These are phyloP conservation scores for Acleris emargana DNA, from an alignment of 2,888 invertebrate species.

Conservation along the genomic window DNA sequence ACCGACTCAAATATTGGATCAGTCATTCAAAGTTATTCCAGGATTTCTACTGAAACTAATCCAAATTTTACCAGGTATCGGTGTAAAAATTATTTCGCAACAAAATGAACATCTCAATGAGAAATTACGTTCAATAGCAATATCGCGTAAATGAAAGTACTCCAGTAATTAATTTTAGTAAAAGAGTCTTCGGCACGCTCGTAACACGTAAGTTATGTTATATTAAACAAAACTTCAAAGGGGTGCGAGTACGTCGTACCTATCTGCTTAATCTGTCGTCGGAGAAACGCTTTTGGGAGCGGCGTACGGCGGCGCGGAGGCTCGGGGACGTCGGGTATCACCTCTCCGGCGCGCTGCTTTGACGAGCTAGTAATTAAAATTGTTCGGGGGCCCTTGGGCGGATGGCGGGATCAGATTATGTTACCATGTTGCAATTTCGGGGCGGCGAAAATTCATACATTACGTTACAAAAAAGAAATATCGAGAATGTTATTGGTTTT, in stretches of 20 bases:
- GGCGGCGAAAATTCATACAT: no score
- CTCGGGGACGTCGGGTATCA: no score
- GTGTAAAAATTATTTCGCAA: neutral
- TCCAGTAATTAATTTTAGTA: slow-evolving; percentile 12
- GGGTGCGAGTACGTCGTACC: neutral
- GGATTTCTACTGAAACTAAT: neutral
- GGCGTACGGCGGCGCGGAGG: neutral
- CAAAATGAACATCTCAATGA: no score
- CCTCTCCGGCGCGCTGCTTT: neutral
- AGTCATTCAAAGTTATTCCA: slow-evolving; percentile 3
- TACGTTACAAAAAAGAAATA: no score
- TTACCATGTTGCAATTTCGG: no score
- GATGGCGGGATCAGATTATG: neutral
- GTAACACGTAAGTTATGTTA: slow-evolving; percentile 14
- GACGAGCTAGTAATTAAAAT: slow-evolving; percentile 18
- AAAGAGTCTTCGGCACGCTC: slow-evolving; percentile 8
- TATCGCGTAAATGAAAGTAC: slow-evolving; percentile 2
- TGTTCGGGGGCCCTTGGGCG: neutral
- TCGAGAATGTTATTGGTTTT: no score
- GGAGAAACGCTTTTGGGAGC: slow-evolving; percentile 1
- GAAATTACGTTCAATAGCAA: neutral
- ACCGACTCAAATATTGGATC: slow-evolving; percentile 12
- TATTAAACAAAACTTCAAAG: slow-evolving; percentile 25
- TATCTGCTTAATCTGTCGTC: neutral
- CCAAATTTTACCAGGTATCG: neutral